These are phyloP conservation scores for Serranus cabrilla DNA, from an alignment of 2,797 vertebrate genomes.

Conservation along the genomic window DNA sequence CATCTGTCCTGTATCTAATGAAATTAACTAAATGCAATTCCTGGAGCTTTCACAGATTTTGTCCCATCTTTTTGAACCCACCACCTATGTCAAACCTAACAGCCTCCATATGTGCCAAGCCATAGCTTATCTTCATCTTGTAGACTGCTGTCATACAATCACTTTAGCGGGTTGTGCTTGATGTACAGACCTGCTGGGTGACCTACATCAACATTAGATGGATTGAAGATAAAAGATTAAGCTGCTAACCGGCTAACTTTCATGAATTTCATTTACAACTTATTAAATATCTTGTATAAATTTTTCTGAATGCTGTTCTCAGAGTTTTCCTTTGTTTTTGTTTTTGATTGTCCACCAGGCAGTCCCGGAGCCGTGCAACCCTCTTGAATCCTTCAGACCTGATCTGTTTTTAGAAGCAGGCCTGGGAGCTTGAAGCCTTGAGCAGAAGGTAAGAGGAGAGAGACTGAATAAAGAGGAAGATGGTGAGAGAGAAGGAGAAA, in stretches of 20 bases:
- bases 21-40: constrained; percentile 49
- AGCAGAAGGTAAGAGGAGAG: constrained; percentile 2
- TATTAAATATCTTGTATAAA: background rate
- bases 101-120: constrained; percentile 53
- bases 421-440: constrained; percentile 22
- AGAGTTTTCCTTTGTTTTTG: background rate
- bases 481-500: constrained; percentile 10
- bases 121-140: constrained; percentile 44
- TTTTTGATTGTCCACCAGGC: background rate
- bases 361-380: constrained; percentile 1
- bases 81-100: constrained; percentile 50
- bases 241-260: background rate
- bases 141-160: constrained; percentile 44
- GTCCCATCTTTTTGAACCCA: constrained; percentile 30
- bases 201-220: constrained; percentile 1
- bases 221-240: background rate
- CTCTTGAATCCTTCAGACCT: background rate
- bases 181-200: background rate
- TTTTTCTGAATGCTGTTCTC: background rate
- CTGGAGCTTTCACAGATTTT: constrained; percentile 32
- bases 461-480: background rate
- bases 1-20: constrained; percentile 30
- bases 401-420: constrained; percentile 17
- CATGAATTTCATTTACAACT: background rate
- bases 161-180: constrained; percentile 14